phyloP scores from a whole-genome alignment of 2,113 vertebrate species.

The Erpornis zantholeuca region DNA sequence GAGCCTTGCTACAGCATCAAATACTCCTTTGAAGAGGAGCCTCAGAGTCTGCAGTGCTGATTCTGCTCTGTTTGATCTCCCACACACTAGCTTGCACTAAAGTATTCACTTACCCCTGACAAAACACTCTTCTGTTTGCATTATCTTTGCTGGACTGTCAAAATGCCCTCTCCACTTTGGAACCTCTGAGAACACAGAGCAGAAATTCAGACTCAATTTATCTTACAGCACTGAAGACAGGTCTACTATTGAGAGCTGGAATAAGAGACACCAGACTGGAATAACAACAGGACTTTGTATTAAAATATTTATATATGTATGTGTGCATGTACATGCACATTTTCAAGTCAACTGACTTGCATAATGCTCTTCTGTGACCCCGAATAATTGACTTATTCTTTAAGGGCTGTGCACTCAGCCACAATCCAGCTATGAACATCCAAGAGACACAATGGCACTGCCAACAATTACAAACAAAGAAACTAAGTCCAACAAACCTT shows the following conservation, averaged over 20 bases:
- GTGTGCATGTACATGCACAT: fast-evolving
- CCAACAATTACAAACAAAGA: neutral
- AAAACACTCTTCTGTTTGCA: neutral
- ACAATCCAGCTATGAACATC: neutral
- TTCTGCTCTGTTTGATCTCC: neutral
- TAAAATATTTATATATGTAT: neutral
- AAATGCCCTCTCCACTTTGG: neutral
- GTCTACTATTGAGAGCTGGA: neutral
- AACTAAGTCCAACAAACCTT: neutral
- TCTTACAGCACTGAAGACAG: neutral
- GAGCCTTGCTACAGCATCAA: neutral
- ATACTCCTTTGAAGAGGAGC: neutral
- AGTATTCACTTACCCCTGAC: neutral
- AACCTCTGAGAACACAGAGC: neutral
- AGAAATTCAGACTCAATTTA: neutral
- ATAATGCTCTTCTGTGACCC: neutral
- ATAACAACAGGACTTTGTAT: neutral
- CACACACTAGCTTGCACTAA: neutral
- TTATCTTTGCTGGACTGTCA: neutral
- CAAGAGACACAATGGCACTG: neutral
- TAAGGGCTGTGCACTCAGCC: neutral
- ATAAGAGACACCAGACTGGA: neutral
- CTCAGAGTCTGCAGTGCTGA: neutral
- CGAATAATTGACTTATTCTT: neutral
- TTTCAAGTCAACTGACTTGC: neutral